phyloP scores from a whole-genome alignment of 1,140 invertebrate genomes.

The Sminthurides bifidus region DNA sequence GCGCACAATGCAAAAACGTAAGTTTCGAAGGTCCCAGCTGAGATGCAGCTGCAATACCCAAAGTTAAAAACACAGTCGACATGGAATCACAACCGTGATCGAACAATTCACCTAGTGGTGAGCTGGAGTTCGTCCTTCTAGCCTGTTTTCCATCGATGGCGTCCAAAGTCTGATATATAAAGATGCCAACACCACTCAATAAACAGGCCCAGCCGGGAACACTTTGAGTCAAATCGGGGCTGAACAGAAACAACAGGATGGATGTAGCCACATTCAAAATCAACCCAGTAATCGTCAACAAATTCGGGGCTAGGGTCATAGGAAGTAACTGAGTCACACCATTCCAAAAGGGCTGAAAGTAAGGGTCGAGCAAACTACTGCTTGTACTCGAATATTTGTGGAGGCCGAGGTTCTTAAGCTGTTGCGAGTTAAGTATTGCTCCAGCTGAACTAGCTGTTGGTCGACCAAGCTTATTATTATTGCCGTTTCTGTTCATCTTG shows the following conservation, averaged over 20 bases:
- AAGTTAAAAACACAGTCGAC: slow-evolving; percentile 84
- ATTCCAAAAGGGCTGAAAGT: slow-evolving; percentile 92
- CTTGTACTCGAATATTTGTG: no score
- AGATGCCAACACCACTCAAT: slow-evolving; percentile 82
- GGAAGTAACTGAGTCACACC: slow-evolving; percentile 86
- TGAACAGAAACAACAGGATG: slow-evolving; percentile 76
- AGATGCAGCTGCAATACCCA: slow-evolving; percentile 82
- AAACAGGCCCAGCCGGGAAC: slow-evolving; percentile 85
- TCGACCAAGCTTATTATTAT: no score
- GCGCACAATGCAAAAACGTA: slow-evolving; percentile 90
- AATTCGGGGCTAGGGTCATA: slow-evolving; percentile 91
- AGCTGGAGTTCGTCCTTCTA: slow-evolving; percentile 74
- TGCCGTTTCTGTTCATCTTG: no score
- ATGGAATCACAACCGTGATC: slow-evolving; percentile 99
- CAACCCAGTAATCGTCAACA: slow-evolving; percentile 88
- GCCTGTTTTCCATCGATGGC: slow-evolving; percentile 99
- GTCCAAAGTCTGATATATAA: slow-evolving; percentile 96
- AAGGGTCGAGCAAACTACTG: slow-evolving; percentile 69
- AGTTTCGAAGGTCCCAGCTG: slow-evolving; percentile 78
- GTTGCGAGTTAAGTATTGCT: no score
- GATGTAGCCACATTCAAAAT: slow-evolving; percentile 87
- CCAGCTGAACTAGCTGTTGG: no score
- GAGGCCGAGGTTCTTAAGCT: no score
- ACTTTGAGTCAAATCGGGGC: slow-evolving; percentile 60
- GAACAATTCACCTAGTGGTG: slow-evolving; percentile 93